A percentile compares a stretch with the other conserved stretches of the same genome.
phyloP scores from a whole-genome alignment of 1,140 invertebrate species.

The Idris sp. region DNA sequence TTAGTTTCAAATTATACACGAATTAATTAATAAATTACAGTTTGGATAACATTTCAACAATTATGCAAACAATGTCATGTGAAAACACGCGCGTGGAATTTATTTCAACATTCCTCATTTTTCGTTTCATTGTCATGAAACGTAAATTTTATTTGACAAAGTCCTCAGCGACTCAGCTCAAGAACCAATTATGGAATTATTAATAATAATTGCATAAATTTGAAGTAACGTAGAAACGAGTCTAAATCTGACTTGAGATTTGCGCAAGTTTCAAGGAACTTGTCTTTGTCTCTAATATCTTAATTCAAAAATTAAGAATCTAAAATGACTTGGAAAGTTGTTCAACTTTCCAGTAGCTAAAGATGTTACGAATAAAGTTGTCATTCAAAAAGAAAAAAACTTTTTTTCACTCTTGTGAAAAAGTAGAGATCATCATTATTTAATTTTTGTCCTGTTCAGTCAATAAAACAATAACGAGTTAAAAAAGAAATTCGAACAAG shows the following conservation, averaged over 20 bases:
- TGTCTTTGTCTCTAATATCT: constrained; percentile 28
- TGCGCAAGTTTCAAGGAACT: constrained; percentile 16
- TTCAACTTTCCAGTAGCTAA: constrained; percentile 7
- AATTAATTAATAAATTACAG: too few species aligned
- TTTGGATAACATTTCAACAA: too few species aligned
- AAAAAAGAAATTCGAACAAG: too few species aligned
- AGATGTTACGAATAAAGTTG: constrained; percentile 26
- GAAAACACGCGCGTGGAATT: too few species aligned
- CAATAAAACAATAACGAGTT: too few species aligned
- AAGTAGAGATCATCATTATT: too few species aligned
- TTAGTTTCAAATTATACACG: too few species aligned
- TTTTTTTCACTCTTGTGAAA: too few species aligned
- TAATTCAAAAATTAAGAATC: constrained; percentile 40
- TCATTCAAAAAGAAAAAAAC: too few species aligned
- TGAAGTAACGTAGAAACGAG: constrained; percentile 10
- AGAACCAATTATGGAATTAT: constrained; percentile 30
- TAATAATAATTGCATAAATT: constrained; percentile 40
- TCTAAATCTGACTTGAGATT: constrained; percentile 23
- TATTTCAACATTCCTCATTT: constrained; percentile 2
- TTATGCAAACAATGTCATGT: too few species aligned
- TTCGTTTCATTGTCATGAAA: not conserved
- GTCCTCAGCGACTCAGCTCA: not conserved
- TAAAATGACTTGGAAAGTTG: constrained; percentile 34
- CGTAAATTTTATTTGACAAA: constrained; percentile 18
- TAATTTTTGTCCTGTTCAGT: too few species aligned